Evolutionary conservation across 2,113 vertebrate species (phyloP).

Genomic region (Conger conger): DNA sequence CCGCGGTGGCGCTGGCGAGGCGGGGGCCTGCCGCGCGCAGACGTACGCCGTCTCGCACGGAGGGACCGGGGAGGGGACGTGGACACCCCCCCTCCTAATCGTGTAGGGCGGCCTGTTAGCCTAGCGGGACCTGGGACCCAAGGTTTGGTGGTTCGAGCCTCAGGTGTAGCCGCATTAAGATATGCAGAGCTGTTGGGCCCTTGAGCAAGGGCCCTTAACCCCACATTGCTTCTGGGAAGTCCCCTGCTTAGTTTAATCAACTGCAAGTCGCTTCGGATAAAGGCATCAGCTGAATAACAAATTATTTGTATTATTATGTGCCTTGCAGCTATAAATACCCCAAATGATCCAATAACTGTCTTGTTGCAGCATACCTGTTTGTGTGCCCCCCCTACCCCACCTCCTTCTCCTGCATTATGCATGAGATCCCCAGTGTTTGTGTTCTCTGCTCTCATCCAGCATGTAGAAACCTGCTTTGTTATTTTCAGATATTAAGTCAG

Average conservation of each 20-base stretch:
- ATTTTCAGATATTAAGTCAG: background rate
- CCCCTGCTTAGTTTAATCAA: too few relatives aligned
- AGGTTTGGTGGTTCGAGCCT: background rate
- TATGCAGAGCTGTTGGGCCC: too few relatives aligned
- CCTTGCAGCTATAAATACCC: background rate
- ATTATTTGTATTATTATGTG: too few relatives aligned
- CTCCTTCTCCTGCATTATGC: background rate
- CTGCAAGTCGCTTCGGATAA: too few relatives aligned
- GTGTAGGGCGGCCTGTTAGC: too few relatives aligned
- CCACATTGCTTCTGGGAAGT: too few relatives aligned
- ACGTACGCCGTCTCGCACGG: background rate
- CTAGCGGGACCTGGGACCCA: too few relatives aligned
- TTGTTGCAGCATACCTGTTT: background rate
- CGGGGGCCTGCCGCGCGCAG: conserved; percentile 38
- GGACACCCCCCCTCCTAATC: background rate
- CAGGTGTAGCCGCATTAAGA: too few relatives aligned
- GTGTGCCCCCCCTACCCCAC: background rate
- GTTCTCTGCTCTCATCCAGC: background rate
- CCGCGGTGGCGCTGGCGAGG: conserved; percentile 49
- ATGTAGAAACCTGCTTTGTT: conserved; percentile 6
- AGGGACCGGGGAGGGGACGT: background rate
- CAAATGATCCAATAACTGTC: background rate
- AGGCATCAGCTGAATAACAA: too few relatives aligned
- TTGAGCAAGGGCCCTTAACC: too few relatives aligned
- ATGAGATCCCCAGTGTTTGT: background rate